phyloP scores from a whole-genome alignment of 2,888 invertebrate species.

The Chydorus sphaericus region DNA sequence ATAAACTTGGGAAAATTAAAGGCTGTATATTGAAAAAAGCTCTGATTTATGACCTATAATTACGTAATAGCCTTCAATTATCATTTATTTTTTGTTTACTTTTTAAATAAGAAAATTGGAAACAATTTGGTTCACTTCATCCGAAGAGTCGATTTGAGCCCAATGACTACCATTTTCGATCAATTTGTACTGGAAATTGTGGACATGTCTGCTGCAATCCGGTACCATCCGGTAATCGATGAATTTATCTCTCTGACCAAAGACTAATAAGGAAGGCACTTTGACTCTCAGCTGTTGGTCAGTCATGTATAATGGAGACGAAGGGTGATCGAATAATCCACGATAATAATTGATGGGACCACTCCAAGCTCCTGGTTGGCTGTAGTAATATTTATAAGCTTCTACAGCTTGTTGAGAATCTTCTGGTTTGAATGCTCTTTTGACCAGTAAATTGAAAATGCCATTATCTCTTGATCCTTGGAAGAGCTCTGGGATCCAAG shows the following conservation, averaged over 20 bases:
- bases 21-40: too few relatives aligned
- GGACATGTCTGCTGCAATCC: slow-evolving; percentile 31
- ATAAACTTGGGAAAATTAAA: too few relatives aligned
- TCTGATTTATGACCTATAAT: too few relatives aligned
- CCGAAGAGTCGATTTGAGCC: slow-evolving; percentile 40
- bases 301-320: background rate
- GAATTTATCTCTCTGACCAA: slow-evolving; percentile 35
- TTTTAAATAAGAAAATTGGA: slow-evolving; percentile 36
- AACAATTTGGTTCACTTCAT: slow-evolving; percentile 37
- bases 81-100: too few relatives aligned
- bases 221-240: slow-evolving; percentile 27
- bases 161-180: slow-evolving; percentile 37
- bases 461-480: slow-evolving; percentile 33
- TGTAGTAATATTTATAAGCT: slow-evolving; percentile 42
- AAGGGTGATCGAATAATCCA: background rate
- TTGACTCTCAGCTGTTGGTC: slow-evolving; percentile 22
- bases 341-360: slow-evolving; percentile 43
- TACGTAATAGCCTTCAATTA: too few relatives aligned
- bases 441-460: slow-evolving; percentile 28
- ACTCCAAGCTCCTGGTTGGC: slow-evolving; percentile 38
- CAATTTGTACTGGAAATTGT: slow-evolving; percentile 32
- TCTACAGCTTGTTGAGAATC: slow-evolving; percentile 35
- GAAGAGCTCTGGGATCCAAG: slow-evolving; percentile 39
- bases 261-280: slow-evolving; percentile 29
- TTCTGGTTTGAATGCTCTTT: background rate